These are phyloP conservation scores for Erinaceus europaeus DNA, from an alignment of 2,113 vertebrate genomes.

Conservation along the genomic window DNA sequence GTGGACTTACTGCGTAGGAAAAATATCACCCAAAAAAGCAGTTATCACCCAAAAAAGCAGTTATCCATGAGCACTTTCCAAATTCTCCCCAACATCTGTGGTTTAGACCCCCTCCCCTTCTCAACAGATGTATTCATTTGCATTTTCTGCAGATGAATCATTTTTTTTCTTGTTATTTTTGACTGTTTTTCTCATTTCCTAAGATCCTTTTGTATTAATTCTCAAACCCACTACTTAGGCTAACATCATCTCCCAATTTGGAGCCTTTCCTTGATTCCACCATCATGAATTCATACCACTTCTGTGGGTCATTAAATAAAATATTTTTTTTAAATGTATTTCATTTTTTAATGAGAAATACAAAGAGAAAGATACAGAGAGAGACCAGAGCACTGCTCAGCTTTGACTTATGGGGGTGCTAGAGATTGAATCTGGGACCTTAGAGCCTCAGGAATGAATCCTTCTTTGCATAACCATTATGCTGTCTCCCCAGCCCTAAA, in stretches of 20 bases:
- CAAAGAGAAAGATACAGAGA: too few species aligned
- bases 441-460: too few species aligned
- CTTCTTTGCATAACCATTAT: too few species aligned
- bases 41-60: neutral
- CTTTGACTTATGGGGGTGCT: too few species aligned
- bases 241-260: neutral
- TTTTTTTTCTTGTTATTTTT: constrained; percentile 26
- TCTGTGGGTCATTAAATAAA: neutral
- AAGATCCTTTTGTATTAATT: constrained; percentile 44
- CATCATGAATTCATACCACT: neutral
- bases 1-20: constrained; percentile 24
- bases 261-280: neutral
- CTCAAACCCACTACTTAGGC: neutral
- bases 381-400: too few species aligned
- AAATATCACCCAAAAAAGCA: neutral
- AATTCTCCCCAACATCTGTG: constrained; percentile 26
- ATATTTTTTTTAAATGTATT: too few species aligned
- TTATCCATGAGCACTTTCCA: neutral
- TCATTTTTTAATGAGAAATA: too few species aligned
- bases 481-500: too few species aligned
- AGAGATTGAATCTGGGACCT: too few species aligned
- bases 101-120: neutral
- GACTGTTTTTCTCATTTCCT: constrained; percentile 35
- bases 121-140: constrained; percentile 41
- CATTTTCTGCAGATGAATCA: constrained; percentile 39